These are phyloP conservation scores for Hypotaenidia philippensis DNA, from an alignment of 2,797 vertebrate genomes.

Conservation along the genomic window DNA sequence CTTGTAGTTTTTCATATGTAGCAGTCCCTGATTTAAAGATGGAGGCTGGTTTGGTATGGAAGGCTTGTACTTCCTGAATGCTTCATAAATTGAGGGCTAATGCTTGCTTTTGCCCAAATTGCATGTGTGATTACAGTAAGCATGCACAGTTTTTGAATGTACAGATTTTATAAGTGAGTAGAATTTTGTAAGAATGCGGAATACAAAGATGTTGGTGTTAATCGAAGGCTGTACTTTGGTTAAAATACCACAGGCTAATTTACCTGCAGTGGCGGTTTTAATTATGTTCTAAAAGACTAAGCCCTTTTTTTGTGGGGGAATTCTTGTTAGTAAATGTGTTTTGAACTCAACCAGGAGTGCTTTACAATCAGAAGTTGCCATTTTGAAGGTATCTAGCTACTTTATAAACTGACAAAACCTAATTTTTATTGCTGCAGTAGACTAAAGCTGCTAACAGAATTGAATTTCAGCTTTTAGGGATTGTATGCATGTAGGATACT, in stretches of 20 bases:
- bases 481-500: not conserved
- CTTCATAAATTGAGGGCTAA: not conserved
- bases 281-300: not conserved
- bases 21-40: not conserved
- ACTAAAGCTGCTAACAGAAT: not conserved
- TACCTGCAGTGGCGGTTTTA: not conserved
- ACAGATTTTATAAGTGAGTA: not conserved
- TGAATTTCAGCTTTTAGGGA: not conserved
- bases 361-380: not conserved
- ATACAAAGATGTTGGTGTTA: not conserved
- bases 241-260: not conserved
- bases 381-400: not conserved
- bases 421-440: not conserved
- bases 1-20: not conserved
- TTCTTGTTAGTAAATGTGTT: not conserved
- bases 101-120: not conserved
- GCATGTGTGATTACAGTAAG: not conserved
- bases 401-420: not conserved
- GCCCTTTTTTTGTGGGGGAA: not conserved
- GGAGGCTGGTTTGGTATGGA: slow-evolving; percentile 4
- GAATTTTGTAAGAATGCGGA: not conserved
- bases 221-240: not conserved
- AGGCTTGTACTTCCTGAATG: not conserved
- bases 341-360: not conserved
- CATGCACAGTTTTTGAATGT: not conserved